A percentile compares a stretch with the other conserved stretches of the same genome.
Conservation (phyloP, 2,888 invertebrate genomes). For the Pammene fasciana region DNA sequence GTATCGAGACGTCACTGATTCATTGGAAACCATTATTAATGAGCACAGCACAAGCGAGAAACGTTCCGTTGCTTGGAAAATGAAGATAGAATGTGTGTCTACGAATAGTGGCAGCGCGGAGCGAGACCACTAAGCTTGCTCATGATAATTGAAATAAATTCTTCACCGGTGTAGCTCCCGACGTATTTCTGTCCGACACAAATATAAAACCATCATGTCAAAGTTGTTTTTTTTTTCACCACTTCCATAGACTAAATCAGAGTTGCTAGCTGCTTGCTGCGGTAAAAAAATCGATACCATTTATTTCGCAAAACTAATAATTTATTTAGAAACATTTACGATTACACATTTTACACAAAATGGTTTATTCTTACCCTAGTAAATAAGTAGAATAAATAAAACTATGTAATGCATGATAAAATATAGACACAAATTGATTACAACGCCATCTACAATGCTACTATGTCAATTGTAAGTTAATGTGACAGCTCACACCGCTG, state of each 20-base stretch:
- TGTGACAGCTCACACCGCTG: not conserved
- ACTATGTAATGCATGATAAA: not conserved
- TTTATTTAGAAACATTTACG: not conserved
- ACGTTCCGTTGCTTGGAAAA: conserved; percentile 56
- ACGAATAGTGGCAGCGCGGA: conserved; percentile 66
- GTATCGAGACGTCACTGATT: conserved; percentile 80
- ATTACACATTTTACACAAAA: not conserved
- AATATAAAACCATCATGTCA: conserved; percentile 70
- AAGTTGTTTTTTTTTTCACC: conserved; percentile 35
- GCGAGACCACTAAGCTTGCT: conserved; percentile 68
- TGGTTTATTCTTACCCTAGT: not conserved
- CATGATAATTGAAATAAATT: conserved; percentile 80
- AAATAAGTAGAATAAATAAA: not conserved
- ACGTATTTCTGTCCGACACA: conserved; percentile 77
- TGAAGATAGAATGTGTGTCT: conserved; percentile 63
- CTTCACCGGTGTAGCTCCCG: conserved; percentile 75
- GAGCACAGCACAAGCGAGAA: conserved; percentile 63
- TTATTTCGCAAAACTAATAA: not conserved
- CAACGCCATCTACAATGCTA: conserved; percentile 25
- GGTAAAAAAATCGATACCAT: conserved; percentile 31
- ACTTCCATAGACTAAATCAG: conserved; percentile 37
- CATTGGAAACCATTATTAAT: conserved; percentile 80
- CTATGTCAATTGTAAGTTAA: not conserved
- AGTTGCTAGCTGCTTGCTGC: conserved; percentile 27
- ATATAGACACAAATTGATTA: not conserved